Evolutionary conservation across 2,888 invertebrate genomes (phyloP), one percentile per base, ranked within the genome.

Genomic region (Archaeoteleia sp.): DNA sequence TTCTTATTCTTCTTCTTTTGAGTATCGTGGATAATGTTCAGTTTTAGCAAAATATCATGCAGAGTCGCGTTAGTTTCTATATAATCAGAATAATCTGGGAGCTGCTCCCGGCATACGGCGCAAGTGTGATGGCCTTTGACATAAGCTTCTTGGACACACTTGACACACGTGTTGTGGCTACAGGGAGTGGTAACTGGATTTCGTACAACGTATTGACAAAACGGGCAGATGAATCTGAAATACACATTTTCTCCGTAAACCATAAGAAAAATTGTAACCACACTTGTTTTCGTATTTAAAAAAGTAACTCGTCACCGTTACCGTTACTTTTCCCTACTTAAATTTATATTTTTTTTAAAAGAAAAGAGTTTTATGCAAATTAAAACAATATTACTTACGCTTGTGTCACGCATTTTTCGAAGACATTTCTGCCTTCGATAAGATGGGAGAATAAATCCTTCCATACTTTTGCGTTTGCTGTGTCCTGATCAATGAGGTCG

Each of bases 161-260:
- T 82, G 87, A 89, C 86, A 78, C 95, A 95, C 67, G 93, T 90
- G 78, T 92, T 94, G 79, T 95, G 95, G 34, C 86, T 83, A 76
- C 95, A 95, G 0, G 88, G 86, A 0, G 92, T 92, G 0, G 94
- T 94, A 10, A 93, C 87, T 0, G 95, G 94, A 57, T 87, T 87
- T 58, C 86, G 89, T 0, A 91, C 90, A 1, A 95, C 82, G 46
- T 93, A 93, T 78, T 92, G 92, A 78, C 95, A 95, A 74, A 93
- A 93, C 42, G 92, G 91, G 78, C 95, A 95, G n/a, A 88, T 87
- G 80, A 94, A 94, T 48, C 88, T 81, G 55, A n/a, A n/a, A n/a
- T n/a, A n/a, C n/a, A n/a, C n/a, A n/a, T n/a, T n/a, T n/a, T n/a
- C n/a, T n/a, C n/a, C n/a, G n/a, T n/a, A n/a, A n/a, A n/a, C n/a